Conservation (phyloP, 2,797 vertebrate genomes). For the Gadopsis bispinosus region DNA sequence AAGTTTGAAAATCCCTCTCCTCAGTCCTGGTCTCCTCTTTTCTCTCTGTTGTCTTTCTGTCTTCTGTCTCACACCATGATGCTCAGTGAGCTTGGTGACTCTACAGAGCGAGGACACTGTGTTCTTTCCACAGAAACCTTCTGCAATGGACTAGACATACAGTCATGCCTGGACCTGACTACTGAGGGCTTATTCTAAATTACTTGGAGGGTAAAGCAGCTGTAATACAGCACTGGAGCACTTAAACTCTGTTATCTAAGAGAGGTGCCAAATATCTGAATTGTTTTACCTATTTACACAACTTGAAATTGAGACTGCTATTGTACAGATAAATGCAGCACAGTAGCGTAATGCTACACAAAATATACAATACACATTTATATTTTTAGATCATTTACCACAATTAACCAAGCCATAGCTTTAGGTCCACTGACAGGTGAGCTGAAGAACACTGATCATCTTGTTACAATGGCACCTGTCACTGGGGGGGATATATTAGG, state of each 20-base stretch:
- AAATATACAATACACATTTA: background rate
- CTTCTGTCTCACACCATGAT: slow-evolving; percentile 15
- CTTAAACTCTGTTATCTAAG: background rate
- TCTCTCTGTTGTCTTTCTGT: slow-evolving; percentile 16
- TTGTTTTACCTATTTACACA: background rate
- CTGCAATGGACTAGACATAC: slow-evolving; percentile 14
- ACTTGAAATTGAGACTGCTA: background rate
- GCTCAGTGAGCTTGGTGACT: slow-evolving; percentile 23
- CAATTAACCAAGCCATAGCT: too few relatives aligned
- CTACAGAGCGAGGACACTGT: slow-evolving; percentile 38
- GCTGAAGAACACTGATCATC: too few relatives aligned
- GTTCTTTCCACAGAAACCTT: slow-evolving; percentile 37
- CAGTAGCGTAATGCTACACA: background rate
- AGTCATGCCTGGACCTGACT: slow-evolving; percentile 13
- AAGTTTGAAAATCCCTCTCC: background rate
- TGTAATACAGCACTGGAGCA: background rate
- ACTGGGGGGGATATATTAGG: too few relatives aligned
- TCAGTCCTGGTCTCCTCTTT: background rate
- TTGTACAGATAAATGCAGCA: background rate
- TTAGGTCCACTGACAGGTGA: too few relatives aligned
- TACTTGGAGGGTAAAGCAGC: slow-evolving; percentile 13
- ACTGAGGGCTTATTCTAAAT: background rate
- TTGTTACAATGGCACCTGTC: too few relatives aligned
- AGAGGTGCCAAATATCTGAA: background rate
- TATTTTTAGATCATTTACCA: background rate